Evolutionary conservation across 1,140 invertebrate species (phyloP).

Genomic region (Aphidius ervi): DNA sequence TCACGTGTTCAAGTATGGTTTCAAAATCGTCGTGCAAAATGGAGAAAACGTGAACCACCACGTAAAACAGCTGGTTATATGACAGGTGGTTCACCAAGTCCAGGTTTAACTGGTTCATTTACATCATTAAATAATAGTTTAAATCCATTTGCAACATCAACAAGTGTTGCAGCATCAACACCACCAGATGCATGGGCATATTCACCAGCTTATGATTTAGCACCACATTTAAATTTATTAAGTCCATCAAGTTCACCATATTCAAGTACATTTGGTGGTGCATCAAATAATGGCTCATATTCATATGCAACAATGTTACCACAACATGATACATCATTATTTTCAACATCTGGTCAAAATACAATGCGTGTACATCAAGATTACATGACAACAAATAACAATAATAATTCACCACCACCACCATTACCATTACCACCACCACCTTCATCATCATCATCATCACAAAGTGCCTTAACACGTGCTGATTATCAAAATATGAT

Average conservation of each 20-base stretch:
- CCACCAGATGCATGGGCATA: constrained; percentile 72
- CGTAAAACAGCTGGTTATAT: constrained; percentile 82
- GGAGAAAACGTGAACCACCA: constrained; percentile 96
- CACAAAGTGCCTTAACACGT: constrained; percentile 52
- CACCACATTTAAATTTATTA: constrained; percentile 66
- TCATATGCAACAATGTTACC: constrained; percentile 66
- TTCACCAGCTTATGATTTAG: constrained; percentile 70
- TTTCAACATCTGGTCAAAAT: constrained; percentile 51
- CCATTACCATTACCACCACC: too few relatives aligned
- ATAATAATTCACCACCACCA: constrained; percentile 49
- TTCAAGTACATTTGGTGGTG: constrained; percentile 52
- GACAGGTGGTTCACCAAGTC: constrained; percentile 57
- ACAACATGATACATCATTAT: constrained; percentile 64
- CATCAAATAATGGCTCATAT: constrained; percentile 51
- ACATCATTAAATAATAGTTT: constrained; percentile 62
- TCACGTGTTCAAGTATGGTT: constrained; percentile 93
- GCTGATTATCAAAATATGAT: constrained; percentile 65
- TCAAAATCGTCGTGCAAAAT: constrained; percentile 94
- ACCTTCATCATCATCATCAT: too few relatives aligned
- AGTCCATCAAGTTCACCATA: constrained; percentile 67
- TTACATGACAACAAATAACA: constrained; percentile 48
- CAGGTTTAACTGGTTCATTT: constrained; percentile 61
- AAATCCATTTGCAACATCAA: constrained; percentile 63
- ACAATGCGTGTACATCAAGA: constrained; percentile 59
- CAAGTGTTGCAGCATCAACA: constrained; percentile 52